Percentiles rank a stretch among this genome's conserved stretches.
phyloP scores from a whole-genome alignment of 1,140 invertebrate species.

The Drosophila subpulchrella region DNA sequence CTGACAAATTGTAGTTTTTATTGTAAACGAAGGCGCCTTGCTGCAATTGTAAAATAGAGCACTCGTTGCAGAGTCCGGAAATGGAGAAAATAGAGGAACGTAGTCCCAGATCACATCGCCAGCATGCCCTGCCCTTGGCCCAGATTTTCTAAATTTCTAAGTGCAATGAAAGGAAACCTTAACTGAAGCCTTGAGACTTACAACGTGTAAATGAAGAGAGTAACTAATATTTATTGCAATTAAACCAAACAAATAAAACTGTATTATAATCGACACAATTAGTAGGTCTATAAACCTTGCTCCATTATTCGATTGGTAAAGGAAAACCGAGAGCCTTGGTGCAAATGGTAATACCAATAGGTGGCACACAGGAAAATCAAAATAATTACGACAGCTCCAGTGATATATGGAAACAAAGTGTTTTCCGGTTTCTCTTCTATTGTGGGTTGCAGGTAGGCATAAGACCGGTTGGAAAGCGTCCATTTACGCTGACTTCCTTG shows the following conservation, averaged over 20 bases:
- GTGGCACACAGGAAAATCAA: too few relatives aligned
- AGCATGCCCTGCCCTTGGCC: background rate
- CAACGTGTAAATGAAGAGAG: constrained; percentile 63
- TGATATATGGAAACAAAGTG: too few relatives aligned
- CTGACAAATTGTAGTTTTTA: constrained; percentile 44
- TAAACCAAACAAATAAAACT: constrained; percentile 70
- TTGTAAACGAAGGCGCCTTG: constrained; percentile 24
- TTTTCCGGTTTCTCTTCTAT: too few relatives aligned
- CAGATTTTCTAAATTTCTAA: constrained; percentile 47
- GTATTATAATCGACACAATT: constrained; percentile 66
- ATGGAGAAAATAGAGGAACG: constrained; percentile 3
- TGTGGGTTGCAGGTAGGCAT: too few relatives aligned
- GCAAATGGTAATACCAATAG: too few relatives aligned
- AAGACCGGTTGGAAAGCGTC: too few relatives aligned
- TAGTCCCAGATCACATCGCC: constrained; percentile 7
- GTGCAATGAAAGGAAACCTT: constrained; percentile 45
- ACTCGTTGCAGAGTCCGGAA: constrained; percentile 22
- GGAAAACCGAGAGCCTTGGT: too few relatives aligned
- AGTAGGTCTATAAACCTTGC: background rate
- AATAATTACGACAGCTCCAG: too few relatives aligned
- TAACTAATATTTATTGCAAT: constrained; percentile 79
- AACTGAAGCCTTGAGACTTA: constrained; percentile 74
- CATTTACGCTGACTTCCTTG: too few relatives aligned
- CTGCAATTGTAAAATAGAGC: constrained; percentile 67
- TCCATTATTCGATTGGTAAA: background rate